A percentile compares a stretch with the other conserved stretches of the same genome.
These are phyloP conservation scores for Tuta absoluta DNA, from an alignment of 2,888 invertebrate genomes.

Conservation along the genomic window DNA sequence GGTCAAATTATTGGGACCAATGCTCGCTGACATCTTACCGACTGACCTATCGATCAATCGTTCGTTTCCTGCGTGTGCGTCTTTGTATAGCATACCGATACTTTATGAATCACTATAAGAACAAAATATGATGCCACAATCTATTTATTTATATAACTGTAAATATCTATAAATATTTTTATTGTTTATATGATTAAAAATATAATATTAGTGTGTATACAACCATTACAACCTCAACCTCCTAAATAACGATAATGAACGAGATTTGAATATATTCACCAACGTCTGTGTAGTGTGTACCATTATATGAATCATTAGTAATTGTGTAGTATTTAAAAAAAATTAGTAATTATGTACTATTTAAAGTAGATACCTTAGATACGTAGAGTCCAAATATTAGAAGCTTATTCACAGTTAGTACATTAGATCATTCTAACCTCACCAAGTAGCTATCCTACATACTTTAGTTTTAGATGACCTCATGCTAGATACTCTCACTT, in stretches of 20 bases:
- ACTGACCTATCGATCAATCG: slow-evolving; percentile 32
- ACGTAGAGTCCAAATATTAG: background rate
- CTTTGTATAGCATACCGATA: slow-evolving; percentile 28
- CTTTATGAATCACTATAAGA: too few species aligned
- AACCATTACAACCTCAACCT: too few species aligned
- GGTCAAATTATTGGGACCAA: slow-evolving; percentile 48
- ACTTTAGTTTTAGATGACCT: slow-evolving; percentile 41
- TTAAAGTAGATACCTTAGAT: background rate
- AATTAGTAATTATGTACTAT: too few species aligned
- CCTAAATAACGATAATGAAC: too few species aligned
- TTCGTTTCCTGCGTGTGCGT: slow-evolving; percentile 18
- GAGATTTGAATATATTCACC: too few species aligned
- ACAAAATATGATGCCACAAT: too few species aligned
- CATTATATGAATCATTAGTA: too few species aligned
- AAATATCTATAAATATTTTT: too few species aligned
- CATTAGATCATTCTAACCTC: slow-evolving; percentile 34
- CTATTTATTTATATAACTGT: background rate
- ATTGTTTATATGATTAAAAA: too few species aligned
- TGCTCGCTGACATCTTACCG: slow-evolving; percentile 37
- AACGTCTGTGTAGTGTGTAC: too few species aligned
- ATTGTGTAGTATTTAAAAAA: too few species aligned
- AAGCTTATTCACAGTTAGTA: slow-evolving; percentile 24
- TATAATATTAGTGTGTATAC: too few species aligned
- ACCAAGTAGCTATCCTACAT: slow-evolving; percentile 30
- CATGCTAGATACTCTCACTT: background rate